phyloP scores from a whole-genome alignment of 2,797 vertebrate genomes.

The Morus bassanus region DNA sequence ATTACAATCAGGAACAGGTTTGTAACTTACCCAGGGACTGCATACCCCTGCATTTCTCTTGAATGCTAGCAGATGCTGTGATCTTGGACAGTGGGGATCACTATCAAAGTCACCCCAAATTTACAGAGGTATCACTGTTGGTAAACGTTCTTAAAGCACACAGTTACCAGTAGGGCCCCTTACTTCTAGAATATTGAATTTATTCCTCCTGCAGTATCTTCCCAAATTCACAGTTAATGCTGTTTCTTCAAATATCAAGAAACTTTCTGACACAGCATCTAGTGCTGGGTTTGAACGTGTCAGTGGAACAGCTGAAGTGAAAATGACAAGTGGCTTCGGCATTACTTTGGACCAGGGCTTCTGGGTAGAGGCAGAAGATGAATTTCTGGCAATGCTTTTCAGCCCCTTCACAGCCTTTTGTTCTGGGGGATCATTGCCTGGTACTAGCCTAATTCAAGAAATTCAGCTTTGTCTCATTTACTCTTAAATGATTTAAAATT shows the following conservation, averaged over 20 bases:
- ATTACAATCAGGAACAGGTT: neutral
- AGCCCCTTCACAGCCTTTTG: neutral
- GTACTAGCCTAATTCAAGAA: conserved; percentile 47
- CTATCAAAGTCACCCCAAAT: neutral
- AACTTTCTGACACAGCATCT: neutral
- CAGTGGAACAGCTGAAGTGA: neutral
- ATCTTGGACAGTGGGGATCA: rapidly evolving
- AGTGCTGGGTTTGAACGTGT: neutral
- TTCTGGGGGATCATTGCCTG: conserved; percentile 7
- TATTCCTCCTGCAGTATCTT: neutral
- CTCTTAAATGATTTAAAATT: conserved; percentile 50
- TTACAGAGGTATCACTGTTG: neutral
- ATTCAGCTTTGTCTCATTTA: conserved; percentile 63
- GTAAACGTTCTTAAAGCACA: neutral
- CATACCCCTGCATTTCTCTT: neutral
- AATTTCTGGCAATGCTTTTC: conserved; percentile 3
- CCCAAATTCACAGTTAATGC: neutral
- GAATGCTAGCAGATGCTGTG: neutral
- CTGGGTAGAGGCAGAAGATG: neutral
- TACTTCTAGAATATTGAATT: neutral
- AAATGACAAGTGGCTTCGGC: neutral
- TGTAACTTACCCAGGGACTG: neutral
- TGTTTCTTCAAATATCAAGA: neutral
- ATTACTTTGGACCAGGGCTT: neutral
- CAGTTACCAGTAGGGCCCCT: neutral